Percentiles rank a stretch among this genome's conserved stretches.
Evolutionary conservation across 2,888 invertebrate species (phyloP).

Genomic region (Alloplasta piceator): DNA sequence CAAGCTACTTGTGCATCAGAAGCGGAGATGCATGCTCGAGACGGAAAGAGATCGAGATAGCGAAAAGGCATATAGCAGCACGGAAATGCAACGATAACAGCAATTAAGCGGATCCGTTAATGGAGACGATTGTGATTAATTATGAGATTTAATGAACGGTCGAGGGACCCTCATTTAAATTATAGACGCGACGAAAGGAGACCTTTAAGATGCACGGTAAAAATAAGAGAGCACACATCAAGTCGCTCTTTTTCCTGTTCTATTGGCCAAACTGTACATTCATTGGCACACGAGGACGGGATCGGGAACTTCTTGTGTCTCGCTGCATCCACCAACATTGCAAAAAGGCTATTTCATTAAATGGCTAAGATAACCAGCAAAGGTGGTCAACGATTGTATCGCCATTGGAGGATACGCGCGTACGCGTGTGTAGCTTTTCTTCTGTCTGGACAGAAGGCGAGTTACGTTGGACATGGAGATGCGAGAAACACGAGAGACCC

Average conservation of each 20-base stretch:
- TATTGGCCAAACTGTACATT: not conserved
- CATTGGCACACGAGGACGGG: not conserved
- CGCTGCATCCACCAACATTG: not conserved
- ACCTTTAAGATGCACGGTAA: slow-evolving; percentile 76
- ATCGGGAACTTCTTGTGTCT: not conserved
- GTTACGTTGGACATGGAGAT: slow-evolving; percentile 30
- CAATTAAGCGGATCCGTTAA: slow-evolving; percentile 81
- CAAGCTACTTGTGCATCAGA: slow-evolving; percentile 35
- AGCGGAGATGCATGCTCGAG: slow-evolving; percentile 34
- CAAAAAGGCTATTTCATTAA: not conserved
- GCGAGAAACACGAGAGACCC: slow-evolving; percentile 30
- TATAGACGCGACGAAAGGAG: slow-evolving; percentile 71
- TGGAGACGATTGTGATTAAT: slow-evolving; percentile 83
- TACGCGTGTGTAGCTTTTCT: slow-evolving; percentile 6
- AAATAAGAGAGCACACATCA: slow-evolving; percentile 79
- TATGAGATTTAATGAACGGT: slow-evolving; percentile 82
- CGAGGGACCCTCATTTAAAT: slow-evolving; percentile 80
- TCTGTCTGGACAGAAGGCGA: slow-evolving; percentile 28
- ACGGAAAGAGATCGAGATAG: slow-evolving; percentile 5
- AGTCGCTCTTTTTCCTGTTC: slow-evolving; percentile 34
- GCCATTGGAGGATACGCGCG: not conserved
- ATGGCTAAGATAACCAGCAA: not conserved
- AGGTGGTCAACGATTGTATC: not conserved
- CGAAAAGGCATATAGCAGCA: slow-evolving; percentile 60
- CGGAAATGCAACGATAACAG: slow-evolving; percentile 80